Percentiles rank a stretch among this genome's conserved stretches.
Evolutionary conservation across 2,113 vertebrate genomes (phyloP).

Genomic region (Microtus pennsylvanicus): DNA sequence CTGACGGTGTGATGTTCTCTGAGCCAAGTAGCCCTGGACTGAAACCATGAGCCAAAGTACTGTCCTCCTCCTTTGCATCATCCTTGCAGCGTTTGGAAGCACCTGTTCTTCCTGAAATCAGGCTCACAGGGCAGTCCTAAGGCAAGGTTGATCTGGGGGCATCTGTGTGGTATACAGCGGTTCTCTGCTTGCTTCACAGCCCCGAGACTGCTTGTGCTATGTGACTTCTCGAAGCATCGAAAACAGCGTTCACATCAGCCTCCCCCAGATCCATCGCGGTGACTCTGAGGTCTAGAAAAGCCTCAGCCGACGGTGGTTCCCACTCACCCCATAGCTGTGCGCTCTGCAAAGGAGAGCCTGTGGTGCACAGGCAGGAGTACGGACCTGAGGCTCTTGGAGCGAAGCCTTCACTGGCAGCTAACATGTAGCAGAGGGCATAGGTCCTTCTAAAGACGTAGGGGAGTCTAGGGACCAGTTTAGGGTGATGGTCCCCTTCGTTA

Average conservation of each 20-base stretch:
- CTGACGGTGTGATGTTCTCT: neutral
- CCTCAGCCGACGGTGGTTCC: neutral
- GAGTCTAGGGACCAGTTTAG: neutral
- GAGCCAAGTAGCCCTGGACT: no score
- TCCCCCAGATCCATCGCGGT: neutral
- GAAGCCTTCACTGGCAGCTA: neutral
- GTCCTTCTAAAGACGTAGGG: neutral
- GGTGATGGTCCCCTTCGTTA: no score
- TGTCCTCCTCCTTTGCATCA: neutral
- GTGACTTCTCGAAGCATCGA: neutral
- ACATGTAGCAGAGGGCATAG: neutral
- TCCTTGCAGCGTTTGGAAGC: neutral
- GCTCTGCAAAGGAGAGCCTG: neutral
- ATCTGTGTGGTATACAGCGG: accelerated
- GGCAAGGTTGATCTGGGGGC: no score
- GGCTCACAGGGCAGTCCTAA: neutral
- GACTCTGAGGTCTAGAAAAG: neutral
- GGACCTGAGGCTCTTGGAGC: neutral
- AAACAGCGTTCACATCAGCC: neutral
- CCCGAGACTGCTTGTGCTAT: neutral
- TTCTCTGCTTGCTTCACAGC: neutral
- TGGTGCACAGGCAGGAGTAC: accelerated
- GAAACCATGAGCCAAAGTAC: neutral
- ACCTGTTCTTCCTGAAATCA: neutral
- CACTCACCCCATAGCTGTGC: accelerated